Evolutionary conservation across 1,140 invertebrate genomes (phyloP), one percentile per base, ranked within the genome.

Genomic region (Brachionus asplanchnoidis): DNA sequence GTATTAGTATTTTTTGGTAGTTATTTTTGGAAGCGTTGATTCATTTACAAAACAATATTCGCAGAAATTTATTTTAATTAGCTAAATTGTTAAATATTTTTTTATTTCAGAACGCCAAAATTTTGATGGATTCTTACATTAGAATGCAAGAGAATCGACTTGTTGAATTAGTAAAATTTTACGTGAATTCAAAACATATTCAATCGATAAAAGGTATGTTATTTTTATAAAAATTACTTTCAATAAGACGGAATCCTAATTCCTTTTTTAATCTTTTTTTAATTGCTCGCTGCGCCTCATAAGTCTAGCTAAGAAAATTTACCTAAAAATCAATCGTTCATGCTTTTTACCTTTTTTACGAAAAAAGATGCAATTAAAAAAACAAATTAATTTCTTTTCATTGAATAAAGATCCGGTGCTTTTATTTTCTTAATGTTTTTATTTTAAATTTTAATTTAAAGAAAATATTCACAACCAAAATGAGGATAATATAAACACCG

Each of bases 181-280:
- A 73, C 36, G 11, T 73, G 68, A 73, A 73, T 17, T 44, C 40
- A 42, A 73, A 73, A 42, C 32, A 42, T 20, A 73, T 73, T 40
- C 28, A 73, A 73, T 73, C 68, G 23, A 73, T 73, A 73, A 73
- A 73, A 73, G 68, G 68, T 73, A 40, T 73, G 17, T 73, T 12
- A 20, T 73, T 73, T 36, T 73, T 40, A 20, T 23, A 3, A 46
- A 40, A 32, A 66, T 5, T n/a, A n/a, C 32, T n/a, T 70, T 70
- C 9, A 40, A 73, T 42, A 40, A 73, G 40, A 73, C 68, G 68
- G 68, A 73, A 73, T 42, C n/a, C 68, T 42, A 73, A 73, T 17
- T 40, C 12, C 68, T 73, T 40, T 36, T 20, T 40, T 73, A 73
- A 73, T 73, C 68, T 73, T 20, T 20, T 73, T 73, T 73, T 73